Base-by-base conservation (phyloP, 2,888 invertebrate genomes). In the Aethes cnicana region DNA sequence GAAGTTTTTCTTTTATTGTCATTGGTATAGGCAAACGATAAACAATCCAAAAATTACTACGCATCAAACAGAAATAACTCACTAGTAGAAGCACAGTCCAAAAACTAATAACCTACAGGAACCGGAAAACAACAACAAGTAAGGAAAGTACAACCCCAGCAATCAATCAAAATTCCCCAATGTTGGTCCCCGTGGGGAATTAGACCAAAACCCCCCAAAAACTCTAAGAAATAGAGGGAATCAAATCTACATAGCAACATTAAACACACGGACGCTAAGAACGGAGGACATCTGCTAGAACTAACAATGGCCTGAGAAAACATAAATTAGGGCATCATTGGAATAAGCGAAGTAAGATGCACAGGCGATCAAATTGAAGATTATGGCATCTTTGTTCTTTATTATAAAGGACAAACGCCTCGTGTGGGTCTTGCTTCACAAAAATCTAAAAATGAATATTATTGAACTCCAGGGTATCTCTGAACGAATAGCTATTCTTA, bases 301-400 rank as follows among this genome's bases (percentile, higher is more conserved):
- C 43, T 43, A 28, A 32, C 28, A 32, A 8, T 30, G 12, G 43
- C 43, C 5, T 3, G 28, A 43, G 20, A 43, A 11, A 17, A 41
- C 3, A 41, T 41, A 41, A 41, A 41, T 5, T 41, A 26, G 41
- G 26, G 26, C 16, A 41, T 41, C 7, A 26, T 41, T 16, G 28
- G 41, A 14, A 41, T 41, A 2, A 41, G 41, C 17, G 41, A 41
- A 32, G 20, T 32, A 21, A 28, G 43, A 43, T n/a, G 43, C 9
- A 21, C 18, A 20, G 43, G 30, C 2, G 43, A 43, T 30, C 3
- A 14, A 4, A 43, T 43, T 9, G 32, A 30, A 43, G 43, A 43
- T 14, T 9, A 30, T 43, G 41, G 41, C 14, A 41, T 17, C 2
- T 41, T 16, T 26, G 11, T 41, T 16, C 16, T 41, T 17, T 26